phyloP scores from a whole-genome alignment of 2,797 vertebrate genomes.

The Ceyx erithaca region DNA sequence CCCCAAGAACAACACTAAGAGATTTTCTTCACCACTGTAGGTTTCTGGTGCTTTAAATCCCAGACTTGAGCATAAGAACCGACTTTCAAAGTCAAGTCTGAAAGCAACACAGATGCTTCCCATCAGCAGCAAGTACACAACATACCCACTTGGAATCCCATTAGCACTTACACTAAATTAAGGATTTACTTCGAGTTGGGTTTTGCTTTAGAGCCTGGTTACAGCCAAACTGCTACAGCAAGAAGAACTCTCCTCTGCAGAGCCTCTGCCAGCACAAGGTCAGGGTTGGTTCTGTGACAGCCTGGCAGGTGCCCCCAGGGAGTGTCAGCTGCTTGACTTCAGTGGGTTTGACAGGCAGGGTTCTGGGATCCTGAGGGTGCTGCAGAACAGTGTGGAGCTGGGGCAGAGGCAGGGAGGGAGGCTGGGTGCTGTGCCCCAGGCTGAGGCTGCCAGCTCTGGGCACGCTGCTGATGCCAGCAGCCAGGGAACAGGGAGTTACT shows the following conservation, averaged over 20 bases:
- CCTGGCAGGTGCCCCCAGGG: conserved; percentile 12
- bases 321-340: not conserved
- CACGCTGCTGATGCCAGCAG: not conserved
- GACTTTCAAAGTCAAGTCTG: conserved; percentile 47
- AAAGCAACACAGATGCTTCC: conserved; percentile 67
- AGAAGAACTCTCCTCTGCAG: not conserved
- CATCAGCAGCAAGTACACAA: conserved; percentile 68
- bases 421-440: not conserved
- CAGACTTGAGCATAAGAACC: conserved; percentile 24
- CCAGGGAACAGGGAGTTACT: not conserved
- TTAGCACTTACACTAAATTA: conserved; percentile 68
- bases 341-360: not conserved
- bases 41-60: conserved; percentile 15
- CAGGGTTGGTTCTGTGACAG: not conserved
- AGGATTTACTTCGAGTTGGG: conserved; percentile 39
- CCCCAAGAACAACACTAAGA: not conserved
- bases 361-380: not conserved
- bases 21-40: not conserved
- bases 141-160: conserved; percentile 67
- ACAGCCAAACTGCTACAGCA: conserved; percentile 18
- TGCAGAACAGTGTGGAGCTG: too few species aligned
- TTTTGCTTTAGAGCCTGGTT: conserved; percentile 51
- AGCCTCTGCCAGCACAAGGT: conserved; percentile 43
- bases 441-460: not conserved
- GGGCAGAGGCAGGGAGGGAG: not conserved